Base-by-base conservation (phyloP, 2,888 invertebrate genomes). In the Andrena marginata region DNA sequence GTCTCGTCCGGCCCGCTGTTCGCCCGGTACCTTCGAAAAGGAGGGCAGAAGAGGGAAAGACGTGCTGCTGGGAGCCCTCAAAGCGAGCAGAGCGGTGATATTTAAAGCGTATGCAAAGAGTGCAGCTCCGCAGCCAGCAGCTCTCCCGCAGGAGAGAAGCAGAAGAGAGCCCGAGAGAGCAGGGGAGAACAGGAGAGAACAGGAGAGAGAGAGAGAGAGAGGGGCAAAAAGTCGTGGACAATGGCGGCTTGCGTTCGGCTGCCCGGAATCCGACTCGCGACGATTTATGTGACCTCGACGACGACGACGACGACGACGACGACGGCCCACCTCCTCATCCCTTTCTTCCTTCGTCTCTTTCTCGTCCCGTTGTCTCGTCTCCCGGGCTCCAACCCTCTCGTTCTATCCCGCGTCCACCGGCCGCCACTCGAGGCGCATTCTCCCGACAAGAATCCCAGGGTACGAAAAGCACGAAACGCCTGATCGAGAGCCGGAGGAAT, bases 61-160 rank as follows among this genome's bases (percentile, higher is more conserved):
- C 76, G 65, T 65, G 76, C 76, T 70, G 77, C 71, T 73, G 73
- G 73, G 69, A 83, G 79, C 59, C 76, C 80, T 87, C 82, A 86
- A 89, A 89, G 86, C 78, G 77, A 85, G 78, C 87, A 78, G 80
- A 88, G 87, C 91, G 90, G 89, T 87, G 90, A 92, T 92, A 92
- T 93, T 93, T 93, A 91, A 93, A 92, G 90, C 88, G 90, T 91
- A 92, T 93, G 92, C 92, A 93, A 92, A 92, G 91, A 92, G 91
- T 90, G 89, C 88, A 90, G 84, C 87, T 86, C 81, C 82, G 86
- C 76, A 73, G 84, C 82, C 82, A 70, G 85, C 85, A 69, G 83
- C 77, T 56, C 51, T 68, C 70, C 33, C 29, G 76, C 79, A 74
- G 79, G 75, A 79, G 85, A 49, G 79, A 74, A 5, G 16, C 13